These are phyloP conservation scores for Hipposideros armiger DNA, from an alignment of 2,113 vertebrate genomes.

Conservation along the genomic window DNA sequence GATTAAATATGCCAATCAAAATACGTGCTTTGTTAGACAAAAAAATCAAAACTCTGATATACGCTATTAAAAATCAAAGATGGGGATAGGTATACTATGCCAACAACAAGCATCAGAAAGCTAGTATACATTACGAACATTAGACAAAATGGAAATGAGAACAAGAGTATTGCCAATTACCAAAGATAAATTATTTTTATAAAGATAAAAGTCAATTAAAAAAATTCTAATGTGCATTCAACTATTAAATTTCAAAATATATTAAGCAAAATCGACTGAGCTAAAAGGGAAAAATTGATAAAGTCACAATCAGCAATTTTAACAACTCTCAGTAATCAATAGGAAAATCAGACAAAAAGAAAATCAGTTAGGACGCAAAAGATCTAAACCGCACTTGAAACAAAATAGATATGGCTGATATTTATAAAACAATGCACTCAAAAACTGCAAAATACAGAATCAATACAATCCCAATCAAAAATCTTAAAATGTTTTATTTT, in stretches of 20 bases:
- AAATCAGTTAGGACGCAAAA: background rate
- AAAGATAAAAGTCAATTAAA: background rate
- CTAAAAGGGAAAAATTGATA: background rate
- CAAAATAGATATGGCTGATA: background rate
- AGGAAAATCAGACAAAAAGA: background rate
- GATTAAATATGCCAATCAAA: background rate
- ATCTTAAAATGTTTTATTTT: background rate
- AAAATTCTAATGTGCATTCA: background rate
- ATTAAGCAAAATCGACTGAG: background rate
- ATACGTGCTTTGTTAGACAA: background rate
- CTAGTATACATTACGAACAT: background rate
- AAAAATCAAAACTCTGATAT: background rate
- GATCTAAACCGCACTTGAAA: background rate
- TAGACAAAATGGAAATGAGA: background rate
- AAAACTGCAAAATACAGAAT: background rate
- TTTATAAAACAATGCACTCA: background rate
- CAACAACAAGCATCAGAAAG: background rate
- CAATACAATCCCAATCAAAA: background rate
- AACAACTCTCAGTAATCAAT: background rate
- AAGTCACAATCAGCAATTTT: background rate
- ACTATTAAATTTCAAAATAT: background rate
- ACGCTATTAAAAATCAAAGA: background rate
- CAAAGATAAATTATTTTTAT: background rate
- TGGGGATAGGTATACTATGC: background rate
- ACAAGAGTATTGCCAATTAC: background rate